Base-by-base conservation (phyloP, 92 coral and sea anemone genomes). In the Porites evermanni region DNA sequence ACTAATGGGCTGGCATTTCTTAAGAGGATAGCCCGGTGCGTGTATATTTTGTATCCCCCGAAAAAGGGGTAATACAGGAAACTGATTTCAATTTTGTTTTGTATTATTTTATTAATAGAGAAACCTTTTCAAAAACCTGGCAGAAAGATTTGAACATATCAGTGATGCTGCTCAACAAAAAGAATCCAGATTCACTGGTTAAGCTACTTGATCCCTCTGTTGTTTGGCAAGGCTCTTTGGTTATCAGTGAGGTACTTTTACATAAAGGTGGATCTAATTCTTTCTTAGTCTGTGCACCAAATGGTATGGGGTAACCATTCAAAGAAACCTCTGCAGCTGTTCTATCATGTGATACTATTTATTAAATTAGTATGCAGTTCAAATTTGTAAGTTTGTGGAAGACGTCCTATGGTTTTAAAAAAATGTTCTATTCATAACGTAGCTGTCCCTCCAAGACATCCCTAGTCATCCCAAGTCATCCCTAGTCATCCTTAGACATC, bases 221-320 rank as follows among this genome's bases (percentile, higher is more conserved):
- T 60, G 61, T 79, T 26, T 89, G 92, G 92, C 84, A 84, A 68
- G 92, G 92, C 9, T 78, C 89, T 84, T 17, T 89, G 86, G 74
- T 83, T 72, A 71, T 89, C 53, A 38, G 50, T 66, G 78, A 87
- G 92, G 68, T 71, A 83, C 23, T 8, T 72, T 11, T 3, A 66
- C 9, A 19, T 58, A 0, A 54, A 2, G 54, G 66, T 2, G 13
- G 17, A 51, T 67, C 0, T 14, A 9, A 4, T 13, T 21, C 64
- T 20, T 47, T 24, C 2, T 24, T 51, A 38, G 47, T 38, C 47
- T 38, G 47, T 38, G 47, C 47, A 38, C 47, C 47, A 38, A 38
- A 38, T 38, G 47, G 47, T 38, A 38, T 38, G 6, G 6, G 5
- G 47, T 38, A 38, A 38, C 47, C 47, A 38, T 38, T 3, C 47